Percentiles rank a stretch among this genome's conserved stretches.
Evolutionary conservation across 2,888 invertebrate species (phyloP).

Genomic region (Acanthosepion esculentum): DNA sequence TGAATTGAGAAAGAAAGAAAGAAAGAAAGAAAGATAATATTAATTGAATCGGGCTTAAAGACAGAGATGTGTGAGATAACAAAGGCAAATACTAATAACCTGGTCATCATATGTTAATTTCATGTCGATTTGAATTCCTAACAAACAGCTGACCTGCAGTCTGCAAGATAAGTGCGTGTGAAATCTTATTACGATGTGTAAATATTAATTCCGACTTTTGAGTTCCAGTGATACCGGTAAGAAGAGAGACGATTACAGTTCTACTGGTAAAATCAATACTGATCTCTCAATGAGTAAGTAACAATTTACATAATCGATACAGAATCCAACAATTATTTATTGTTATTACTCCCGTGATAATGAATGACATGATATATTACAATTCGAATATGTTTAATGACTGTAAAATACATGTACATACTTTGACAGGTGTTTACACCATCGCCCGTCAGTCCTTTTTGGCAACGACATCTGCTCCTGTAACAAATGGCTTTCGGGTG

Average conservation of each 20-base stretch:
- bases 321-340: not conserved
- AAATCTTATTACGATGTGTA: not conserved
- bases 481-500: conserved; percentile 49
- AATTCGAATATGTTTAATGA: not conserved
- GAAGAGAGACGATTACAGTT: not conserved
- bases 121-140: no score
- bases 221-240: not conserved
- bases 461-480: conserved; percentile 51
- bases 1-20: no score
- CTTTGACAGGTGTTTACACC: conserved; percentile 52
- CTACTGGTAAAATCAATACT: not conserved
- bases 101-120: no score
- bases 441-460: conserved; percentile 51
- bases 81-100: no score
- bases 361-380: not conserved
- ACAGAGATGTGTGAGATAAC: no score
- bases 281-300: not conserved
- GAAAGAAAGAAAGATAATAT: no score
- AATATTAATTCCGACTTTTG: not conserved
- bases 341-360: not conserved
- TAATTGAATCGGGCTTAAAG: no score
- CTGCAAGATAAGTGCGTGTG: not conserved
- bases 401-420: not conserved
- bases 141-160: no score
- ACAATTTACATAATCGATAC: not conserved